Percentiles rank a stretch among this genome's conserved stretches.
Conservation (phyloP, 1,140 invertebrate genomes). For the Anadara kagoshimensis region DNA sequence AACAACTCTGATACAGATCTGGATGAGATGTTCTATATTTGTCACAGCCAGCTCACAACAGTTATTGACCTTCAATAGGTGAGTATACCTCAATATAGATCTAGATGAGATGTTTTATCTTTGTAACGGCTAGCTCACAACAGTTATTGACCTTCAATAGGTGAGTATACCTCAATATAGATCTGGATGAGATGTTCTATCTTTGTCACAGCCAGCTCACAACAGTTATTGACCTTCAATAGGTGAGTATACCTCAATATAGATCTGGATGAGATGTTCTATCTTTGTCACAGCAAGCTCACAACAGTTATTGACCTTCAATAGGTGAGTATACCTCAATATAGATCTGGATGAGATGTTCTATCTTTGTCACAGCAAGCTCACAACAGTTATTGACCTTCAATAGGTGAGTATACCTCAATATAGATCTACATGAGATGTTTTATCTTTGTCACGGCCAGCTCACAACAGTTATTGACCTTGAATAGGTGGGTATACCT, state of each 20-base stretch:
- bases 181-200: constrained; percentile 53
- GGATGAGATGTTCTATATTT: constrained; percentile 50
- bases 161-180: too few relatives aligned
- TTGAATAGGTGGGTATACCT: background rate
- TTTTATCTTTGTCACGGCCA: too few relatives aligned
- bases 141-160: background rate
- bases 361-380: constrained; percentile 36
- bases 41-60: constrained; percentile 36
- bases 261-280: too few relatives aligned
- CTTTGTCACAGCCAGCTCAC: constrained; percentile 37
- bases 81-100: background rate
- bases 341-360: constrained; percentile 55
- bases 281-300: too few relatives aligned
- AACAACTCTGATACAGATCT: constrained; percentile 46
- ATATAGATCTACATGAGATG: background rate
- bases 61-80: constrained; percentile 46
- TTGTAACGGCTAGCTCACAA: too few relatives aligned
- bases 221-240: constrained; percentile 40
- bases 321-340: constrained; percentile 25
- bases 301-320: background rate
- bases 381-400: constrained; percentile 39
- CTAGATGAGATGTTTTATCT: too few relatives aligned
- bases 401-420: constrained; percentile 30
- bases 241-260: constrained; percentile 20
- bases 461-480: background rate